phyloP scores from a whole-genome alignment of 2,797 vertebrate genomes.

The Premnoplex brunnescens region DNA sequence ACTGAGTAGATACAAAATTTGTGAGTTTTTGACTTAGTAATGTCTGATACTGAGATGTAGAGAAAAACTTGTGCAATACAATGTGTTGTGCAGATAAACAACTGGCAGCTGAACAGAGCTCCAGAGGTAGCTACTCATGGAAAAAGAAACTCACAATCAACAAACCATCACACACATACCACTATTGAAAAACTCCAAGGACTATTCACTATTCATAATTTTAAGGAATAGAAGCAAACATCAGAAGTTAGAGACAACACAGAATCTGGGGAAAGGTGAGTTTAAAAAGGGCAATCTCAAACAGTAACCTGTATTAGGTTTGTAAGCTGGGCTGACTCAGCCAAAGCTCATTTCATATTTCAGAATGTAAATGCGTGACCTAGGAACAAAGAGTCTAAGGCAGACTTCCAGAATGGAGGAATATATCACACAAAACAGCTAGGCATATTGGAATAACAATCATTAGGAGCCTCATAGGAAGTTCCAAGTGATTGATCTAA shows the following conservation, averaged over 20 bases:
- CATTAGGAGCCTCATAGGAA: neutral
- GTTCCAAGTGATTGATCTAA: neutral
- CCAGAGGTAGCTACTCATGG: neutral
- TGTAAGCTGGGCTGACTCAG: neutral
- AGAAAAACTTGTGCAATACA: neutral
- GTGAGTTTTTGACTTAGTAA: neutral
- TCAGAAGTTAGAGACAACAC: neutral
- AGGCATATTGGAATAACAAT: neutral
- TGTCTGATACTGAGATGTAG: neutral
- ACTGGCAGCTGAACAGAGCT: neutral
- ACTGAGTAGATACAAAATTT: neutral
- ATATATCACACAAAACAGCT: neutral
- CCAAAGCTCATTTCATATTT: neutral
- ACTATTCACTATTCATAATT: neutral
- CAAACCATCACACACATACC: neutral
- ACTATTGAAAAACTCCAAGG: neutral
- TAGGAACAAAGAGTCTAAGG: neutral
- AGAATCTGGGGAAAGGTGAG: neutral
- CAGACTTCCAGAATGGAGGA: neutral
- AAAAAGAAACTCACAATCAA: neutral
- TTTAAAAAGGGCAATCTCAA: neutral
- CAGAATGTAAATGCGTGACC: neutral
- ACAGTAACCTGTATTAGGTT: neutral
- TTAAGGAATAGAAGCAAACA: neutral
- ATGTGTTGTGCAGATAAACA: neutral